These are phyloP conservation scores for Trichonephila clavata DNA, from an alignment of 1,140 invertebrate genomes.

Conservation along the genomic window DNA sequence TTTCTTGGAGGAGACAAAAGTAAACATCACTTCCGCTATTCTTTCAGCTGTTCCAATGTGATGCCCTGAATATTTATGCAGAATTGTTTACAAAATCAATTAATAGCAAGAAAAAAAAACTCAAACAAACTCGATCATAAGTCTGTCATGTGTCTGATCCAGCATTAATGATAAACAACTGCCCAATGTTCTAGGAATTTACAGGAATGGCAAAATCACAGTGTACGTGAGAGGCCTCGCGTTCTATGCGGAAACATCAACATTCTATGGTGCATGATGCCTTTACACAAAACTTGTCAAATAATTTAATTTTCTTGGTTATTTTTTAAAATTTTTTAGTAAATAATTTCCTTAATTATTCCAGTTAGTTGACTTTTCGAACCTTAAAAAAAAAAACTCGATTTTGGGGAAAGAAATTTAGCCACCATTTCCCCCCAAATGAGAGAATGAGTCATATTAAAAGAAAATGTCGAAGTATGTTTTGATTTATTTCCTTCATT, in stretches of 20 bases:
- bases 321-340: background rate
- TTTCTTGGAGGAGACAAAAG: background rate
- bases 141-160: background rate
- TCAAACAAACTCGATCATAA: background rate
- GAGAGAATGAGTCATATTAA: no score
- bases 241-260: background rate
- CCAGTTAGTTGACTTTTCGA: background rate
- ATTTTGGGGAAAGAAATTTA: no score
- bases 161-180: background rate
- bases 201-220: background rate
- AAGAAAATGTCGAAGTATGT: no score
- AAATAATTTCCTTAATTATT: background rate
- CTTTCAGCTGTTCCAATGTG: background rate
- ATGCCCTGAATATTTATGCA: slow-evolving; percentile 19
- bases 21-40: slow-evolving; percentile 4
- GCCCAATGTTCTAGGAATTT: background rate
- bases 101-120: background rate
- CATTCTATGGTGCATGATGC: background rate
- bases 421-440: no score
- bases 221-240: background rate
- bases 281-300: no score
- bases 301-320: background rate
- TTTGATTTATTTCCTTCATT: no score
- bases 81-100: slow-evolving; percentile 28
- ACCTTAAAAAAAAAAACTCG: no score